Conservation (phyloP, 2,797 vertebrate species). For the Euthynnus affinis region DNA sequence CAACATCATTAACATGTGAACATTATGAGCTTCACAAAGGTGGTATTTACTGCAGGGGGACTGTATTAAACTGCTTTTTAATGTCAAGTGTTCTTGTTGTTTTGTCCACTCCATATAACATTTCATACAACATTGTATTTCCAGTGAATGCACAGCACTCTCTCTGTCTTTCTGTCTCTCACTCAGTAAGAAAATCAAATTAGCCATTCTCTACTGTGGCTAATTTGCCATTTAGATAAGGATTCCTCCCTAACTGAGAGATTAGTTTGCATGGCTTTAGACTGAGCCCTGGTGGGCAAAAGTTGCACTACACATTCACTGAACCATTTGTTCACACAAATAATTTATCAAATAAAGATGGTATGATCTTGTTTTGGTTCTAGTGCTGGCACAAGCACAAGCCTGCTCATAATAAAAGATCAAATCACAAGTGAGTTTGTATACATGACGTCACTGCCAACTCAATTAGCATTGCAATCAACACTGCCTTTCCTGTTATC, state of each 20-base stretch:
- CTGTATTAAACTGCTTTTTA: not conserved
- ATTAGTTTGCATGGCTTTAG: conserved; percentile 47
- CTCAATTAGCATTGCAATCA: not conserved
- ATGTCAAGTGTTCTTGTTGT: not conserved
- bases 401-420: not conserved
- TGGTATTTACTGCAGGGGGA: not conserved
- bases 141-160: not conserved
- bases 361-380: not conserved
- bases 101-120: not conserved
- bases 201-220: not conserved
- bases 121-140: not conserved
- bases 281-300: conserved; percentile 70
- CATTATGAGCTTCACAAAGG: not conserved
- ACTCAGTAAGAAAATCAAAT: conserved; percentile 22
- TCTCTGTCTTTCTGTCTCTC: not conserved
- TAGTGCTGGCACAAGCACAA: not conserved
- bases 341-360: not conserved
- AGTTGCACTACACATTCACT: conserved; percentile 51
- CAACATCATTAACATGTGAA: not conserved
- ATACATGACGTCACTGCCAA: not conserved
- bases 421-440: not conserved
- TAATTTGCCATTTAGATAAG: conserved; percentile 6
- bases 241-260: not conserved
- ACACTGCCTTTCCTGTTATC: not conserved
- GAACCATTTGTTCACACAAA: not conserved